phyloP scores from a whole-genome alignment of 1,140 invertebrate genomes.

The Rhagoletis zephyria region DNA sequence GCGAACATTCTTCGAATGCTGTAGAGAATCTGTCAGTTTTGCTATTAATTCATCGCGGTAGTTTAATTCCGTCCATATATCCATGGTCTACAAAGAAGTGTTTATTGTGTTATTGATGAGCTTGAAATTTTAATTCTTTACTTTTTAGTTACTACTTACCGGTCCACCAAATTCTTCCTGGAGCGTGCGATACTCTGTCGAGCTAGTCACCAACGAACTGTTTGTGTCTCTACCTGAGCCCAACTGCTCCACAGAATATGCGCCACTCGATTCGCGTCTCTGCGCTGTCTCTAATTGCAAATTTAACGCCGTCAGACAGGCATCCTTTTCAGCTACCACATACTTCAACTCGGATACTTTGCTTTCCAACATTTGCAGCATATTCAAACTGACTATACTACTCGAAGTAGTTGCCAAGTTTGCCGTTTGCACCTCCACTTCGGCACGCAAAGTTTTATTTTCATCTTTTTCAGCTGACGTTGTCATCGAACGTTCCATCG shows the following conservation, averaged over 20 bases:
- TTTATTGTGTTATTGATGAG: not conserved
- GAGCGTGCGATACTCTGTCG: constrained; percentile 75
- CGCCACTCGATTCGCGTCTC: constrained; percentile 64
- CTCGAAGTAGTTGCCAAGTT: constrained; percentile 49
- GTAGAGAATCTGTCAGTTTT: constrained; percentile 77
- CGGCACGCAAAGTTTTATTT: constrained; percentile 25
- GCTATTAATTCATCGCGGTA: constrained; percentile 77
- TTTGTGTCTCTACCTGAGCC: constrained; percentile 69
- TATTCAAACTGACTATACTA: constrained; percentile 66
- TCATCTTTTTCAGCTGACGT: constrained; percentile 26
- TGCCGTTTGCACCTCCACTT: not conserved
- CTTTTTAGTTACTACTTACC: constrained; percentile 58
- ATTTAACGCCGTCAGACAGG: constrained; percentile 71
- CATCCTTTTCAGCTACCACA: constrained; percentile 73
- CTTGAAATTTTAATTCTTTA: not conserved
- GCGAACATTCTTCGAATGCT: constrained; percentile 76
- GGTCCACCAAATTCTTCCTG: constrained; percentile 74
- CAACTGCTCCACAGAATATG: constrained; percentile 60
- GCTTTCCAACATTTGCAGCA: constrained; percentile 67
- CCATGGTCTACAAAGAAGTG: constrained; percentile 75
- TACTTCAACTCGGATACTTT: constrained; percentile 73
- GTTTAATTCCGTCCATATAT: constrained; percentile 77
- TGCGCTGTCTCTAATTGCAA: constrained; percentile 73
- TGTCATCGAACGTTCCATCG: constrained; percentile 60
- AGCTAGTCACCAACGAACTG: constrained; percentile 69